Conservation (phyloP, 1,140 invertebrate genomes). For the Thaumatotibia leucotreta region DNA sequence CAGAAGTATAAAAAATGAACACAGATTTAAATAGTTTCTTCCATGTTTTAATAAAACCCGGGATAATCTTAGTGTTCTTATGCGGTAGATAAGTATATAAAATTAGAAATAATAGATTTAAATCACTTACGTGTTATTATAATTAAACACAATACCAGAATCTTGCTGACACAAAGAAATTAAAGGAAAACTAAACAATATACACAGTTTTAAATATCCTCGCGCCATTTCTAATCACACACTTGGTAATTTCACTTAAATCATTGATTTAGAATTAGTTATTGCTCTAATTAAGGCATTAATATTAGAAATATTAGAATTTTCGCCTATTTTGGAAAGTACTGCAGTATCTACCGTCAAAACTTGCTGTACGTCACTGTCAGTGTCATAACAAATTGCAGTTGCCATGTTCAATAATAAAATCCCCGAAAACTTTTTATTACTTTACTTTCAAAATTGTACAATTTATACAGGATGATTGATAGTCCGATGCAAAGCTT, state of each 20-base stretch:
- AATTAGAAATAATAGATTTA: not conserved
- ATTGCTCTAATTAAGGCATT: not conserved
- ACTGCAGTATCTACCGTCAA: slow-evolving; percentile 9
- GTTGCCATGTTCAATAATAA: not conserved
- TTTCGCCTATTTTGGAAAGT: not conserved
- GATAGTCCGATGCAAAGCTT: too few relatives aligned
- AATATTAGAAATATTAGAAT: not conserved
- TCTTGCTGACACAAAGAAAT: slow-evolving; percentile 11
- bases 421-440: too few relatives aligned
- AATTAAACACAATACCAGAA: slow-evolving; percentile 58
- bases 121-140: slow-evolving; percentile 62
- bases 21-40: not conserved
- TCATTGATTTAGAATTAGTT: not conserved
- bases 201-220: not conserved
- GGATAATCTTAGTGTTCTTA: not conserved
- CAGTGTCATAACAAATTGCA: not conserved
- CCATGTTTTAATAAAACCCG: not conserved
- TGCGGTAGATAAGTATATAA: not conserved
- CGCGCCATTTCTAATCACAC: not conserved
- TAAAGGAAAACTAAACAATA: not conserved
- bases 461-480: too few relatives aligned
- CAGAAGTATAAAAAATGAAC: not conserved
- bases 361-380: not conserved
- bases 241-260: not conserved
- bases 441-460: too few relatives aligned